phyloP scores from a whole-genome alignment of 1,140 invertebrate species.

The Drosophila asahinai region DNA sequence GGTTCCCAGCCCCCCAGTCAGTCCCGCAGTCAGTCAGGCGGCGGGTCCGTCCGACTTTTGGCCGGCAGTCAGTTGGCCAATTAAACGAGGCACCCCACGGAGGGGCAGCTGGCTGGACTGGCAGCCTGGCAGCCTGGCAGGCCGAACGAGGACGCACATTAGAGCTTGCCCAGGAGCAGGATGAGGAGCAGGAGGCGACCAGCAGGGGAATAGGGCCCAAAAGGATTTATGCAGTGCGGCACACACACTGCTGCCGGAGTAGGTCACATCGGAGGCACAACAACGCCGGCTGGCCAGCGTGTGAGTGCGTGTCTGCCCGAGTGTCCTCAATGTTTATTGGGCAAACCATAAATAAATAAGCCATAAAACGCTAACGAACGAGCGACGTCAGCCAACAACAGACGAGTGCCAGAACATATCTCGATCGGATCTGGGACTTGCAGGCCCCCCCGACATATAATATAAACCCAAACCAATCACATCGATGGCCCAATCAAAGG shows the following conservation, averaged over 20 bases:
- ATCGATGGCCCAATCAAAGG: constrained; percentile 1
- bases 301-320: constrained; percentile 36
- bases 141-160: constrained; percentile 75
- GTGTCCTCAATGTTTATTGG: constrained; percentile 57
- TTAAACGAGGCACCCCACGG: constrained; percentile 42
- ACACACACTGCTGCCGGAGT: constrained; percentile 35
- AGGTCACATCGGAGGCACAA: constrained; percentile 14
- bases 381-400: constrained; percentile 17
- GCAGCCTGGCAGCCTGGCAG: constrained; percentile 48
- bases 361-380: constrained; percentile 47
- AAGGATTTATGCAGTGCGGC: constrained; percentile 68
- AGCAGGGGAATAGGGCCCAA: constrained; percentile 16
- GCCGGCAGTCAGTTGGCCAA: constrained; percentile 37
- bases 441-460: background rate
- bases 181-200: background rate
- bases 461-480: constrained; percentile 2
- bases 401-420: constrained; percentile 11
- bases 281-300: background rate
- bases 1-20: background rate
- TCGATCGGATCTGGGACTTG: constrained; percentile 33
- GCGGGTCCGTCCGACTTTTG: background rate
- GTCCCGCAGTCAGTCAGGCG: constrained; percentile 1
- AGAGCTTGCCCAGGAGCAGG: constrained; percentile 44
- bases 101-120: constrained; percentile 28
- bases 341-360: constrained; percentile 59